A percentile compares a stretch with the other conserved stretches of the same genome.
Conservation (phyloP, 2,797 vertebrate species). For the Zonotrichia albicollis region DNA sequence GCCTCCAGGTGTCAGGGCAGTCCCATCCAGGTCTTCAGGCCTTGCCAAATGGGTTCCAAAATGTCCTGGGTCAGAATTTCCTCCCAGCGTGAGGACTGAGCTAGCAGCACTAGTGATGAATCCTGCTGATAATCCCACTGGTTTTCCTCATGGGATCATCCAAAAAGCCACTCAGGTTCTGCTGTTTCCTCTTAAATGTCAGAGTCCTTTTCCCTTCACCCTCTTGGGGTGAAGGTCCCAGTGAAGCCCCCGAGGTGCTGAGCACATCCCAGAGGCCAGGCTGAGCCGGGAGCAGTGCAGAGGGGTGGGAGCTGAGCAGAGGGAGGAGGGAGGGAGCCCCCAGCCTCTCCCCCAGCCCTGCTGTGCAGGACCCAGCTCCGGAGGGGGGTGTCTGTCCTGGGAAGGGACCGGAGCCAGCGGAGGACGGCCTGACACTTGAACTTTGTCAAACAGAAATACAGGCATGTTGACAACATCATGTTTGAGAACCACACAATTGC, state of each 20-base stretch:
- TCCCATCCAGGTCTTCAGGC: not conserved
- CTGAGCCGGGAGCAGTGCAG: not conserved
- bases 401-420: not conserved
- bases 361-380: not conserved
- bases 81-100: not conserved
- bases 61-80: not conserved
- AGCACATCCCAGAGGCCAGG: not conserved
- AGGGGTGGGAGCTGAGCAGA: not conserved
- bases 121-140: not conserved
- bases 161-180: not conserved
- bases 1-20: not conserved
- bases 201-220: not conserved
- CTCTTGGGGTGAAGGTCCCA: not conserved
- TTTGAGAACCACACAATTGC: slow-evolving; percentile 99
- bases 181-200: not conserved
- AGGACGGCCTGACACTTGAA: slow-evolving; percentile 34
- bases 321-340: not conserved
- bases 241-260: not conserved
- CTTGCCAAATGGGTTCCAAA: not conserved
- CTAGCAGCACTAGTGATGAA: not conserved
- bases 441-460: slow-evolving; percentile 88
- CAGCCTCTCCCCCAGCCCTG: not conserved
- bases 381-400: not conserved
- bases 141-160: not conserved
- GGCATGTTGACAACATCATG: slow-evolving; percentile 99